phyloP scores from a whole-genome alignment of 2,797 vertebrate species.

The Sebastes steindachneri region DNA sequence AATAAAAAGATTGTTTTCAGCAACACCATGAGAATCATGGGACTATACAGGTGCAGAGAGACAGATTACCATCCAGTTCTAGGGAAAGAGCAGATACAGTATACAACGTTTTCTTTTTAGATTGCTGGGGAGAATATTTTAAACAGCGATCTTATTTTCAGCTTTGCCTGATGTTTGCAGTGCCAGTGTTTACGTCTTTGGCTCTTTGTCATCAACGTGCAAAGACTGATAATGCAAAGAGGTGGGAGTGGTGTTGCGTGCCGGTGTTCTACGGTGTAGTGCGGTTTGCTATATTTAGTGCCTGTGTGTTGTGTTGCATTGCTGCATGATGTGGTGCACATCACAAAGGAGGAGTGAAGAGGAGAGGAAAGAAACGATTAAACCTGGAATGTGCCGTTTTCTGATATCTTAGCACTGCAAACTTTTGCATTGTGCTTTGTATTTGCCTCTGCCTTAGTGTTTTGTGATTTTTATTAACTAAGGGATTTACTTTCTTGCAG shows the following conservation, averaged over 20 bases:
- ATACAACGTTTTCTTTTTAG: background rate
- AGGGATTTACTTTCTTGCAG: background rate
- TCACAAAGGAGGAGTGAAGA: background rate
- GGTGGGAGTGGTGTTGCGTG: conserved; percentile 25
- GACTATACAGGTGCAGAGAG: background rate
- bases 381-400: background rate
- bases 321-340: conserved; percentile 20
- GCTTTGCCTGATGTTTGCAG: conserved; percentile 2
- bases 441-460: background rate
- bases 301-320: conserved; percentile 28
- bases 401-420: background rate
- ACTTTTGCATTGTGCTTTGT: background rate
- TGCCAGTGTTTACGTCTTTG: conserved; percentile 4
- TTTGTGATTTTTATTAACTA: conserved; percentile 3
- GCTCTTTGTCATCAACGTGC: conserved; percentile 22
- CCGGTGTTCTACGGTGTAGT: background rate
- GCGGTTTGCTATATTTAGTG: conserved; percentile 55
- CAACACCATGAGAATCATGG: background rate
- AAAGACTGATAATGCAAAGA: conserved; percentile 40
- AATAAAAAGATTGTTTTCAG: background rate
- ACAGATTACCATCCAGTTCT: background rate
- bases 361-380: background rate
- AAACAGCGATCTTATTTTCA: background rate
- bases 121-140: background rate
- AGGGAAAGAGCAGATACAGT: background rate